These are phyloP conservation scores for Globia sparganii DNA, from an alignment of 2,888 invertebrate species.

Conservation along the genomic window DNA sequence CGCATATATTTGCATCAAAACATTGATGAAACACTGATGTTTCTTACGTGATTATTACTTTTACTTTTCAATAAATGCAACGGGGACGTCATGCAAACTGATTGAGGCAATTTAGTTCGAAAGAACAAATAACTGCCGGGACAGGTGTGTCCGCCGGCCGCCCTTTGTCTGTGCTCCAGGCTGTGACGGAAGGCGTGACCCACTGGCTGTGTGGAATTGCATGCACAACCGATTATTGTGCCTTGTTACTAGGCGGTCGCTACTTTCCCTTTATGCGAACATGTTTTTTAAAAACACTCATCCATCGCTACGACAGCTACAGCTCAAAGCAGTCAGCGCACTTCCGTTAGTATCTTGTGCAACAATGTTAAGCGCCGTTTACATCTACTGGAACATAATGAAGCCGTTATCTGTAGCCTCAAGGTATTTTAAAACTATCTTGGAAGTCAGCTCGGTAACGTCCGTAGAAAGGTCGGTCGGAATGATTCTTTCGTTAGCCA, in stretches of 20 bases:
- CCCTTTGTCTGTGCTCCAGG: constrained; percentile 66
- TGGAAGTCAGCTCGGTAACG: constrained; percentile 46
- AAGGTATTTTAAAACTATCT: constrained; percentile 58
- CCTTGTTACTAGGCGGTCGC: constrained; percentile 59
- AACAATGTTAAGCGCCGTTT: constrained; percentile 52
- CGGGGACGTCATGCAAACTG: constrained; percentile 24
- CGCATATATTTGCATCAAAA: constrained; percentile 54
- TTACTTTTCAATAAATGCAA: constrained; percentile 67
- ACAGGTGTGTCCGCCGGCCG: constrained; percentile 72
- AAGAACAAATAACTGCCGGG: constrained; percentile 64
- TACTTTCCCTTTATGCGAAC: constrained; percentile 67
- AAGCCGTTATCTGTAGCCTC: constrained; percentile 62
- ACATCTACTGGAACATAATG: constrained; percentile 47
- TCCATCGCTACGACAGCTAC: constrained; percentile 57
- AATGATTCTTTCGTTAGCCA: constrained; percentile 12
- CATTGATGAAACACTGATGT: constrained; percentile 15
- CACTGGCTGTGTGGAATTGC: constrained; percentile 67
- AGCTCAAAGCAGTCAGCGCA: constrained; percentile 51
- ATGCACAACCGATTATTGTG: constrained; percentile 67
- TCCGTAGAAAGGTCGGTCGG: constrained; percentile 47
- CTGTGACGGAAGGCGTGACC: constrained; percentile 72
- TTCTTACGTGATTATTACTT: constrained; percentile 61
- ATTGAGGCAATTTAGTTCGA: constrained; percentile 44
- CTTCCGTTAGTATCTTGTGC: constrained; percentile 64
- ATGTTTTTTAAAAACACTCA: constrained; percentile 65